Conservation (phyloP, 1,140 invertebrate genomes). For the Homarus americanus region DNA sequence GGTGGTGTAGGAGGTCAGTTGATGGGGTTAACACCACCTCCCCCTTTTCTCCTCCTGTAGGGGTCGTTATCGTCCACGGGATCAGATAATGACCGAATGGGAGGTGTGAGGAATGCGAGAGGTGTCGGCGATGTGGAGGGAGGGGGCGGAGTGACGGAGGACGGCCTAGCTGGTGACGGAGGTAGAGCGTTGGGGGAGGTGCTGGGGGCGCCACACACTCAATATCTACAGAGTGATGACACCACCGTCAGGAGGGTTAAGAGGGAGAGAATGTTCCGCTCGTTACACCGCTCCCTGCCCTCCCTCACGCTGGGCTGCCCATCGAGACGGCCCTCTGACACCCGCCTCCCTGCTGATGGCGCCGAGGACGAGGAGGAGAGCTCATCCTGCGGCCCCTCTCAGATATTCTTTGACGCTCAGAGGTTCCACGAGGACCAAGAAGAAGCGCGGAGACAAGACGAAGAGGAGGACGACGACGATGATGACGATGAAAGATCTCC, state of each 20-base stretch:
- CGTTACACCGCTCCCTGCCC: constrained; percentile 58
- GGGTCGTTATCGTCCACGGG: constrained; percentile 28
- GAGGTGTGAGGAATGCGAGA: background rate
- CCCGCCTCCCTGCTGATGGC: constrained; percentile 62
- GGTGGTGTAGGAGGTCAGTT: too few relatives aligned
- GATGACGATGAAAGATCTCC: constrained; percentile 39
- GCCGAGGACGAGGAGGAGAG: constrained; percentile 43
- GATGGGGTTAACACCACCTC: too few relatives aligned
- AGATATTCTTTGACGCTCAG: constrained; percentile 59
- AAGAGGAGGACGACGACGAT: constrained; percentile 46
- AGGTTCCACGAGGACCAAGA: constrained; percentile 57
- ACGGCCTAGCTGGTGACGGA: background rate
- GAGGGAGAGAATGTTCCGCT: constrained; percentile 51
- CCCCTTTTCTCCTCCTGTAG: background rate
- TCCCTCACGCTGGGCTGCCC: constrained; percentile 46
- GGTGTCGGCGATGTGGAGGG: background rate
- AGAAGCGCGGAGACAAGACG: constrained; percentile 51
- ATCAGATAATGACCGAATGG: constrained; percentile 4
- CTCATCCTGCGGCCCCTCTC: constrained; percentile 23
- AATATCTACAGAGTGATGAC: constrained; percentile 64
- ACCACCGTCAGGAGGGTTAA: constrained; percentile 62
- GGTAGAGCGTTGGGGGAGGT: constrained; percentile 4
- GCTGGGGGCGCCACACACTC: constrained; percentile 40
- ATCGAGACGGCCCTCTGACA: constrained; percentile 6
- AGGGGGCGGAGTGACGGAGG: background rate